Percentiles rank a stretch among this genome's conserved stretches.
phyloP scores from a whole-genome alignment of 2,797 vertebrate species.

The Chaetophractus vellerosus region DNA sequence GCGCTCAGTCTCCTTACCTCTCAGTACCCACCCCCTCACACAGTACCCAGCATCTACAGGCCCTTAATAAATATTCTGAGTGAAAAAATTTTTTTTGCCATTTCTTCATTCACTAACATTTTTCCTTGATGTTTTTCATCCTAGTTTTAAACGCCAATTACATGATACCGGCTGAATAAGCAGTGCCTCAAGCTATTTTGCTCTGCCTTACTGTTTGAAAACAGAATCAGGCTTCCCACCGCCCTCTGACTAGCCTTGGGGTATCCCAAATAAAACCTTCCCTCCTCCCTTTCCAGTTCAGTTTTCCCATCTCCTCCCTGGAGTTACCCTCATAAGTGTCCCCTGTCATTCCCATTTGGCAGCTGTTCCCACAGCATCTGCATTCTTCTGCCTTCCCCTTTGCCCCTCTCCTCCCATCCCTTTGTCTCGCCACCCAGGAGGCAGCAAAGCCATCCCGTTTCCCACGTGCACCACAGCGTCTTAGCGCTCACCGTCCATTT shows the following conservation, averaged over 20 bases:
- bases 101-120: not conserved
- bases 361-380: slow-evolving; percentile 42
- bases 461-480: not conserved
- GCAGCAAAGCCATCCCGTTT: not conserved
- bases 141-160: not conserved
- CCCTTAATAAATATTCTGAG: not conserved
- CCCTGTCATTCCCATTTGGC: not conserved
- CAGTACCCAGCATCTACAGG: not conserved
- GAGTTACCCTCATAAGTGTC: not conserved
- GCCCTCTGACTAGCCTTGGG: not conserved
- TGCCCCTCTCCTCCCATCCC: not conserved
- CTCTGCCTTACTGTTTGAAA: not conserved
- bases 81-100: not conserved
- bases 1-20: not conserved
- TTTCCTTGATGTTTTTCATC: not conserved
- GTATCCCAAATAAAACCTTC: not conserved
- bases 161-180: not conserved
- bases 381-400: slow-evolving; percentile 11
- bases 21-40: not conserved
- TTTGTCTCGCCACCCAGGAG: slow-evolving; percentile 13
- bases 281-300: not conserved
- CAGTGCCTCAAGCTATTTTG: not conserved
- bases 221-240: not conserved
- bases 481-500: not conserved
- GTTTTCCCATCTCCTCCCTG: not conserved